Evolutionary conservation across 1,140 invertebrate genomes (phyloP), one percentile per base, ranked within the genome.

Genomic region (Leptestheria dahalacensis): DNA sequence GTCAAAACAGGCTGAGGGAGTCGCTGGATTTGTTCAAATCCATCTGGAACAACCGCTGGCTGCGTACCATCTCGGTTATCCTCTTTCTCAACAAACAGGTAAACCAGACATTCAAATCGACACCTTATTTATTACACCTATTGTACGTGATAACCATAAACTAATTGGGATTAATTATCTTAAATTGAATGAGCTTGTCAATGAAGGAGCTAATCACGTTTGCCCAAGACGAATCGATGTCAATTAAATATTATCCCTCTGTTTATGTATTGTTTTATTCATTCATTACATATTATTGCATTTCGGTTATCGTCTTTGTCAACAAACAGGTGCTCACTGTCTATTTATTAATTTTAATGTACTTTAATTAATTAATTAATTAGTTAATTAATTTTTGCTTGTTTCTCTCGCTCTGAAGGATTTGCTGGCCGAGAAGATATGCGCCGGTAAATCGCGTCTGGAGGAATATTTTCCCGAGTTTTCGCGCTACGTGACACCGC

Each of bases 41-140:
- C 78, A 98, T 99, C 80, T 99, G 96, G 96, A 99, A 98, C 76
- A 99, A 99, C 79, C 86, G 93, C 77, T 99, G 94, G 94, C 81
- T 99, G 71, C 86, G 93, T 75, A 98, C 92, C 75, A 99, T 99
- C 80, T 98, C 95, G 66, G 92, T 99, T 70, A 99, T 99, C 75
- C 82, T 99, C 74, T 99, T 99, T 81, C 81, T 99, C 68, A 99
- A 99, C 79, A 99, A 97, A 76, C 73, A 80, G 65, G 56, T 18
- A 21, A 18, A 20, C 24, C 15, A 15, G 15, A 41, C 33, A 41
- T 9, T 41, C 6, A 41, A 15, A 41, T 15, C 33, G 6, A 41
- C 33, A n/a, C n/a, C n/a, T n/a, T n/a, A n/a, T n/a, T n/a, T n/a
- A n/a, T n/a, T n/a, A n/a, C n/a, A n/a, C n/a, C n/a, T n/a, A n/a